These are phyloP conservation scores for Drosophila seclusa DNA, from an alignment of 2,888 invertebrate genomes.

Conservation along the genomic window DNA sequence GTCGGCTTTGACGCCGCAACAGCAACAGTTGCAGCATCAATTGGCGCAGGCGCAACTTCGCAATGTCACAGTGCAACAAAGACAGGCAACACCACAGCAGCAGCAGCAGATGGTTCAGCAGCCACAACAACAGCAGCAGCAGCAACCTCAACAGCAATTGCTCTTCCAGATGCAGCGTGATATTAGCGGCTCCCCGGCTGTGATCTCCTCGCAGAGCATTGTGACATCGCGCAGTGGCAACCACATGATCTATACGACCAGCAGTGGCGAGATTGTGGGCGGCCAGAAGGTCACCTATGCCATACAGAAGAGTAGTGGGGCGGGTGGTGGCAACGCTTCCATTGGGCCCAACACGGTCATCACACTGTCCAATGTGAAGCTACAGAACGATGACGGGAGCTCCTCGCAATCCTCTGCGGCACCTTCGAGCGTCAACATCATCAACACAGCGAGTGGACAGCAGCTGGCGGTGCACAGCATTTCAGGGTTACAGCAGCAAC, in stretches of 20 bases:
- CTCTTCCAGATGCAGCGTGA: conserved; percentile 82
- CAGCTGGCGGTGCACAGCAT: conserved; percentile 82
- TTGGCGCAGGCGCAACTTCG: conserved; percentile 77
- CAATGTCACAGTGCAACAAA: conserved; percentile 76
- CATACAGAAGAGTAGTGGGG: conserved; percentile 61
- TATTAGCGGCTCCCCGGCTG: conserved; percentile 60
- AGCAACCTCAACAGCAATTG: conserved; percentile 73
- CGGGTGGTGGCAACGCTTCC: conserved; percentile 52
- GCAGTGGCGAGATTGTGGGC: conserved; percentile 73
- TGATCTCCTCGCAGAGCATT: conserved; percentile 50
- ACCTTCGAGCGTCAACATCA: conserved; percentile 76
- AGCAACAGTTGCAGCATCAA: conserved; percentile 75
- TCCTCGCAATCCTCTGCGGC: conserved; percentile 37
- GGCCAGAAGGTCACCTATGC: conserved; percentile 82
- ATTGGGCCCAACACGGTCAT: conserved; percentile 81
- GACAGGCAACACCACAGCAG: conserved; percentile 65
- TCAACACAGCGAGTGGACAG: conserved; percentile 81
- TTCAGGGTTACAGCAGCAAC: conserved; percentile 67
- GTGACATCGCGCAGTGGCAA: conserved; percentile 76
- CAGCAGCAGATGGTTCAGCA: conserved; percentile 61
- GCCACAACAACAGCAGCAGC: conserved; percentile 56
- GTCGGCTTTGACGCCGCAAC: conserved; percentile 65
- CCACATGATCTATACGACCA: conserved; percentile 83
- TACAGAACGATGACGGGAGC: conserved; percentile 74
- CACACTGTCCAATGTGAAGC: conserved; percentile 81